Conservation (phyloP, 2,797 vertebrate genomes). For the Bryconaethiops microstoma region DNA sequence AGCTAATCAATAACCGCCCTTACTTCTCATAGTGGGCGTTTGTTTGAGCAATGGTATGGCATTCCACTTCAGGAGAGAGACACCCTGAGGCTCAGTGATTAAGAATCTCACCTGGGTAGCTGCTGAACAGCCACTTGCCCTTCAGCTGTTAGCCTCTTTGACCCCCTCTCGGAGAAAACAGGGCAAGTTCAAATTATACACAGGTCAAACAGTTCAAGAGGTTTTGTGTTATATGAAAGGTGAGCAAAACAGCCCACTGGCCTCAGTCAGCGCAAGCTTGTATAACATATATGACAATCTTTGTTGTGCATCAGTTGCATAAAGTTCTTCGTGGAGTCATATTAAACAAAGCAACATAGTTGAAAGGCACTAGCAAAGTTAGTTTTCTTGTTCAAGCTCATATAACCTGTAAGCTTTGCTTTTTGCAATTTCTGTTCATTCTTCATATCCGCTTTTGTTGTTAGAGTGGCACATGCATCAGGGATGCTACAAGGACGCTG, state of each 20-base stretch:
- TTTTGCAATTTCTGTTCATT: too few relatives aligned
- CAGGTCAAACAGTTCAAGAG: not conserved
- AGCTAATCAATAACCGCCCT: not conserved
- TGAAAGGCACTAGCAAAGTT: too few relatives aligned
- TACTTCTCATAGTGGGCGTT: not conserved
- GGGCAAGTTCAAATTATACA: constrained; percentile 3
- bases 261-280: constrained; percentile 4
- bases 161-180: not conserved
- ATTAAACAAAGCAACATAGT: not conserved
- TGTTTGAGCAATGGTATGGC: not conserved
- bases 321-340: not conserved
- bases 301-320: not conserved
- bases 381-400: too few relatives aligned
- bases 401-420: too few relatives aligned
- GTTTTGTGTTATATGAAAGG: not conserved
- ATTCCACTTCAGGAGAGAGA: not conserved
- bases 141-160: not conserved
- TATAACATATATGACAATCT: constrained; percentile 6
- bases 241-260: constrained; percentile 7
- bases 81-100: not conserved
- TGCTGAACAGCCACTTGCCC: constrained; percentile 5
- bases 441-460: too few relatives aligned
- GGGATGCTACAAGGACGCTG: not conserved
- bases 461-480: too few relatives aligned
- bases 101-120: constrained; percentile 20